These are phyloP conservation scores for Dicyema japonicum DNA, from an alignment of 1,140 invertebrate genomes.

Conservation along the genomic window DNA sequence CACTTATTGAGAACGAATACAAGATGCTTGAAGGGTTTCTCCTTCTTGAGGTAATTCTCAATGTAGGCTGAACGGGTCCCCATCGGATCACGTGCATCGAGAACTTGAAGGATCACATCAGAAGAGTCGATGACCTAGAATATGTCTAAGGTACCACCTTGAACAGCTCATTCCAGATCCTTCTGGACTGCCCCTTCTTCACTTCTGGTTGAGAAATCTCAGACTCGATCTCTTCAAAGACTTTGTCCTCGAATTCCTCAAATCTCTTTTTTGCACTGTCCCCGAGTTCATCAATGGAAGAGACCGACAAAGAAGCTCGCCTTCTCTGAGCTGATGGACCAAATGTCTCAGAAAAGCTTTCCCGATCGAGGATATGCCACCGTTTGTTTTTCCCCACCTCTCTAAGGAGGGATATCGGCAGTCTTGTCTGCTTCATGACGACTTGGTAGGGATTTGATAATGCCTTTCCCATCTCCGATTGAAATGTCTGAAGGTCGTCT, in stretches of 20 bases:
- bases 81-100: constrained; percentile 70
- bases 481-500: constrained; percentile 69
- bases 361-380: constrained; percentile 71
- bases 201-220: constrained; percentile 1
- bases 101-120: constrained; percentile 60
- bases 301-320: constrained; percentile 41
- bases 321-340: constrained; percentile 69
- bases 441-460: constrained; percentile 83
- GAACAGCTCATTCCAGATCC: constrained; percentile 96
- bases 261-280: constrained; percentile 6
- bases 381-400: constrained; percentile 51
- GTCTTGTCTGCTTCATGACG: constrained; percentile 66
- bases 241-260: constrained; percentile 33
- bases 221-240: constrained; percentile 8
- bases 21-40: constrained; percentile 68
- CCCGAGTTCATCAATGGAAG: constrained; percentile 16
- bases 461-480: constrained; percentile 64
- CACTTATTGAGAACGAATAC: constrained; percentile 79
- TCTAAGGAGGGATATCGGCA: constrained; percentile 68
- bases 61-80: constrained; percentile 70
- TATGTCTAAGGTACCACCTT: constrained; percentile 29
- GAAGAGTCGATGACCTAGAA: constrained; percentile 64
- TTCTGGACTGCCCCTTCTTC: constrained; percentile 35
- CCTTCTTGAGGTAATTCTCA: constrained; percentile 50
- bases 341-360: constrained; percentile 67